Evolutionary conservation across 2,888 invertebrate species (phyloP).

Genomic region (Cepaea hortensis): DNA sequence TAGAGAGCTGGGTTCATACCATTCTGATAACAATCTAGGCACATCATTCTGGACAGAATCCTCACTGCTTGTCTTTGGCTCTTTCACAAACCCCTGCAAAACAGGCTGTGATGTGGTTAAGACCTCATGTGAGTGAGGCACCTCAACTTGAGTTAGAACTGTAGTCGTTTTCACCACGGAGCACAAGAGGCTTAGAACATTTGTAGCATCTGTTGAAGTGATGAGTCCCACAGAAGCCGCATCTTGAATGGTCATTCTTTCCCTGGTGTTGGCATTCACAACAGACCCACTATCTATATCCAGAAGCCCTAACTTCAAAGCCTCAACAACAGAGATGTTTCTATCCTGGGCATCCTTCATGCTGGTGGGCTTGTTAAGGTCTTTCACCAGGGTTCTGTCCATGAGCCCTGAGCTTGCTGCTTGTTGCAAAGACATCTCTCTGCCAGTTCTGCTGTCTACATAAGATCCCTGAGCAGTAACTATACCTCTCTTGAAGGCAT

Average conservation of each 20-base stretch:
- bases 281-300: slow-evolving; percentile 89
- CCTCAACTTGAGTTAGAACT: slow-evolving; percentile 65
- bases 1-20: slow-evolving; percentile 57
- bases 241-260: slow-evolving; percentile 62
- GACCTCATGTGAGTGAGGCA: slow-evolving; percentile 55
- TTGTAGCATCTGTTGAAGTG: slow-evolving; percentile 65
- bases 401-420: slow-evolving; percentile 80
- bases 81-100: slow-evolving; percentile 82
- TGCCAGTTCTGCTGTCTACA: slow-evolving; percentile 80
- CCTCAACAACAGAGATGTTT: slow-evolving; percentile 87
- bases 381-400: slow-evolving; percentile 64
- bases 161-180: slow-evolving; percentile 68
- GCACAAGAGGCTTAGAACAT: slow-evolving; percentile 67
- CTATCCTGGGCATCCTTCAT: slow-evolving; percentile 78
- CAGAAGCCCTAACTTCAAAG: slow-evolving; percentile 86
- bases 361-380: slow-evolving; percentile 63
- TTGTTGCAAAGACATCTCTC: slow-evolving; percentile 85
- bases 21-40: slow-evolving; percentile 63
- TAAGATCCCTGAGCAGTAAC: slow-evolving; percentile 89
- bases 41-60: slow-evolving; percentile 81
- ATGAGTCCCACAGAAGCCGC: slow-evolving; percentile 89
- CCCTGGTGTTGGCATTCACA: slow-evolving; percentile 89
- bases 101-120: slow-evolving; percentile 89
- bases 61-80: slow-evolving; percentile 89
- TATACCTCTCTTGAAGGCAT: slow-evolving; percentile 93